Percentiles rank a stretch among this genome's conserved stretches.
Evolutionary conservation across 2,113 vertebrate species (phyloP).

Genomic region (Bufo gargarizans): DNA sequence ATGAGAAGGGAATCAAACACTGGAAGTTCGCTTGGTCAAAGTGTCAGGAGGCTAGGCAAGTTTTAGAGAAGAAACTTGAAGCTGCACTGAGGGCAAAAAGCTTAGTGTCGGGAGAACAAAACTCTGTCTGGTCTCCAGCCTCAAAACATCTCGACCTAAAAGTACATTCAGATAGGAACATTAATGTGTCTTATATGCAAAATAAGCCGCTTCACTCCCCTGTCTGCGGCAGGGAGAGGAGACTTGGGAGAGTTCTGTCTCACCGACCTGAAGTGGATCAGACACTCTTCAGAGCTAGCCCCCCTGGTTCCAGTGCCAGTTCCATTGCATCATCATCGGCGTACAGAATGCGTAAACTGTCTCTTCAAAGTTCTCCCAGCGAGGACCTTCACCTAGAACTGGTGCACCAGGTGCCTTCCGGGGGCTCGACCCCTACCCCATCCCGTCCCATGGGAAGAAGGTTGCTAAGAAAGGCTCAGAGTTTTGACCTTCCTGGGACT

Average conservation of each 20-base stretch:
- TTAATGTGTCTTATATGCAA: constrained; percentile 57
- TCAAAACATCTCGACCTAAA: constrained; percentile 57
- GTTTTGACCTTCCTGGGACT: constrained; percentile 74
- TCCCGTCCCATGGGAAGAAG: constrained; percentile 62
- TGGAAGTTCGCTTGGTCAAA: constrained; percentile 83
- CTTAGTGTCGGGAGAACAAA: not conserved
- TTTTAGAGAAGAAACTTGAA: constrained; percentile 82
- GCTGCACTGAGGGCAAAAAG: constrained; percentile 68
- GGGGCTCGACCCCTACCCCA: constrained; percentile 58
- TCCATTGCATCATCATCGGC: constrained; percentile 50
- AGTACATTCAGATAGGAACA: constrained; percentile 65
- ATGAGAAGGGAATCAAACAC: constrained; percentile 76
- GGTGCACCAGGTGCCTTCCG: constrained; percentile 61
- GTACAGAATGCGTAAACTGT: constrained; percentile 59
- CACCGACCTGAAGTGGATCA: constrained; percentile 61
- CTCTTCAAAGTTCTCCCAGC: constrained; percentile 58
- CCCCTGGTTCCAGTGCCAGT: not conserved
- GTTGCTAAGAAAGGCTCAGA: constrained; percentile 77
- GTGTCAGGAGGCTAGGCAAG: constrained; percentile 83
- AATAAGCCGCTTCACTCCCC: constrained; percentile 60
- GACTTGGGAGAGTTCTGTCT: not conserved
- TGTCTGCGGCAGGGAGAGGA: constrained; percentile 65
- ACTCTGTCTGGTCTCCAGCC: constrained; percentile 46
- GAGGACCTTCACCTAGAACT: constrained; percentile 63
- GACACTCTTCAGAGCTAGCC: constrained; percentile 24